Evolutionary conservation across 2,113 vertebrate species (phyloP).

Genomic region (Rhegmatorhina hoffmannsi): DNA sequence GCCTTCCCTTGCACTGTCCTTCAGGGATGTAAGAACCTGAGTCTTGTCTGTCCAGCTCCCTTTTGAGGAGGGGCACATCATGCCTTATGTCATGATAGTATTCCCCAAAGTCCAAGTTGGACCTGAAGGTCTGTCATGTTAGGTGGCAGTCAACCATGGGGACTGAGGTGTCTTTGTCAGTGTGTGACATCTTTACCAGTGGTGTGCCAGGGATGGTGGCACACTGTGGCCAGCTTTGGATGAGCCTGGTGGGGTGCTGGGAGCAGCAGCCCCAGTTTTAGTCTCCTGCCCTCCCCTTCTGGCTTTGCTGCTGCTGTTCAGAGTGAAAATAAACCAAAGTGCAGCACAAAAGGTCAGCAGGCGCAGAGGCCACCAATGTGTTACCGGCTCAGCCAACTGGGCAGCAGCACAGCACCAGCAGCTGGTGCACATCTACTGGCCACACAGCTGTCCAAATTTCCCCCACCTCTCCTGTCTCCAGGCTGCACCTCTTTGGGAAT

Average conservation of each 20-base stretch:
- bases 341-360: constrained; percentile 11
- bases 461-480: background rate
- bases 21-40: background rate
- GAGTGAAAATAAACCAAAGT: constrained; percentile 12
- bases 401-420: background rate
- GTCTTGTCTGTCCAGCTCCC: background rate
- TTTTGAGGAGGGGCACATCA: background rate
- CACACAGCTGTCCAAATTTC: background rate
- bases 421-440: accelerated
- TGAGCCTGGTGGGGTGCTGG: background rate
- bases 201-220: background rate
- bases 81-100: background rate
- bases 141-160: background rate
- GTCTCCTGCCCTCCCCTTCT: background rate
- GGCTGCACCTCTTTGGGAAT: accelerated
- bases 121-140: background rate
- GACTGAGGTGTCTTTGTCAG: background rate
- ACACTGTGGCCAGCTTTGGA: accelerated
- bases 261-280: background rate
- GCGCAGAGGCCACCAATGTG: background rate
- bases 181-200: background rate
- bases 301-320: background rate
- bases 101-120: background rate
- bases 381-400: background rate
- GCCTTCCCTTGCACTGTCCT: background rate